Evolutionary conservation across 2,888 invertebrate species (phyloP).

Genomic region (Andrena praecox): DNA sequence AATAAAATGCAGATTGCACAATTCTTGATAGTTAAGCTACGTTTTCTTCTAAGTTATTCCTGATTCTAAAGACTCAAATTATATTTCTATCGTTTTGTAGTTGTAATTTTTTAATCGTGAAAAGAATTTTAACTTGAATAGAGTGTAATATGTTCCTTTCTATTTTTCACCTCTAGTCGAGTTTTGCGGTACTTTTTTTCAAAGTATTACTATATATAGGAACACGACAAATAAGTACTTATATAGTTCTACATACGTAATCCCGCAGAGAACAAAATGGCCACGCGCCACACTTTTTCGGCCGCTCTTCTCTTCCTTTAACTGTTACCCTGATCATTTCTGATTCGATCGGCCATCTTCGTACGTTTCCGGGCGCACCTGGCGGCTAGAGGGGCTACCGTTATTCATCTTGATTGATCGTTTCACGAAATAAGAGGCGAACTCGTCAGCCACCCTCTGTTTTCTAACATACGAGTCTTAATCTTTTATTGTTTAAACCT

Average conservation of each 20-base stretch:
- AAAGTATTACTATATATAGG: neutral
- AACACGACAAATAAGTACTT: neutral
- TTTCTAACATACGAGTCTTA: too few species aligned
- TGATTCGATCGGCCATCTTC: conserved; percentile 77
- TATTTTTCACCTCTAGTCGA: neutral
- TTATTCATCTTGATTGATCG: conserved; percentile 57
- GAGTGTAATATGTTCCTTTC: too few species aligned
- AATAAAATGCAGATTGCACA: too few species aligned
- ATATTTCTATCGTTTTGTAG: too few species aligned
- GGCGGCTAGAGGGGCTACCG: conserved; percentile 41
- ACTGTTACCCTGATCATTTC: conserved; percentile 75
- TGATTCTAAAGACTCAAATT: too few species aligned
- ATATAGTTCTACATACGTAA: neutral
- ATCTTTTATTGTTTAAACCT: too few species aligned
- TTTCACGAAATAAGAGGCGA: neutral
- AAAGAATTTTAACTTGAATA: too few species aligned
- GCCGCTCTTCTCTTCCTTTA: conserved; percentile 48
- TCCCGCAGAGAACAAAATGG: conserved; percentile 1
- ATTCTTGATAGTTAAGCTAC: too few species aligned
- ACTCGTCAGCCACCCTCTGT: neutral
- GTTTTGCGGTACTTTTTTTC: neutral
- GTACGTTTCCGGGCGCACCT: conserved; percentile 71
- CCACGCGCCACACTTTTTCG: conserved; percentile 41
- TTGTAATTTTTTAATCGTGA: too few species aligned
- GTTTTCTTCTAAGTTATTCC: too few species aligned